Evolutionary conservation across 2,888 invertebrate genomes (phyloP).

Genomic region (Glomeris marginata): DNA sequence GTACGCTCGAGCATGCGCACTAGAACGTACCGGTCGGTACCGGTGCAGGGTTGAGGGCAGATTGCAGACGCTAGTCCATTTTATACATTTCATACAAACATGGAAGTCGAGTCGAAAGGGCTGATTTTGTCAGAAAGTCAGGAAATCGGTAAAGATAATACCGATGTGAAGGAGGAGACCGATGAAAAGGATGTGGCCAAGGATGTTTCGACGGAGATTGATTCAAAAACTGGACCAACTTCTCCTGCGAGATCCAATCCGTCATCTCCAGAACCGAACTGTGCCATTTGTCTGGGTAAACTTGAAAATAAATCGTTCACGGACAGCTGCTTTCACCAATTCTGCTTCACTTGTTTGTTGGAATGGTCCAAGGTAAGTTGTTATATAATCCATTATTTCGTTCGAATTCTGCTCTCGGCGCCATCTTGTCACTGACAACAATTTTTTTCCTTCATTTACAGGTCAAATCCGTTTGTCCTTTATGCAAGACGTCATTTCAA

Average conservation of each 20-base stretch:
- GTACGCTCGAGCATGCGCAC: no score
- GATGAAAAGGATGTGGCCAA: no score
- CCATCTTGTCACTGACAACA: no score
- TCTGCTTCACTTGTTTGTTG: slow-evolving; percentile 80
- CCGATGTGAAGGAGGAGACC: no score
- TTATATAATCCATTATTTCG: no score
- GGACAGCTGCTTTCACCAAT: slow-evolving; percentile 82
- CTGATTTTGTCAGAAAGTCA: no score
- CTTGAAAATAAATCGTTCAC: slow-evolving; percentile 79
- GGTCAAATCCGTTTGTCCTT: slow-evolving; percentile 84
- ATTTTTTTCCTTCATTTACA: slow-evolving; percentile 28
- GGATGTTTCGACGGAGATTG: no score
- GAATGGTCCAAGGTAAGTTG: slow-evolving; percentile 67
- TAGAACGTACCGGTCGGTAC: no score
- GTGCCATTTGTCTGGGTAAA: slow-evolving; percentile 80
- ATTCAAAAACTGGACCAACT: background rate
- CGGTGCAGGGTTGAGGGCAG: no score
- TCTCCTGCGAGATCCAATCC: background rate
- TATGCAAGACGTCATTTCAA: slow-evolving; percentile 82
- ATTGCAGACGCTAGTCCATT: no score
- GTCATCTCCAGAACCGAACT: slow-evolving; percentile 62
- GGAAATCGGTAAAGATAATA: background rate
- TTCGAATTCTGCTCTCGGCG: no score
- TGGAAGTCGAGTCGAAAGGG: background rate
- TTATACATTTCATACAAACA: background rate